Evolutionary conservation across 2,888 invertebrate species (phyloP), one percentile per base, ranked within the genome.

Genomic region (Buathra laborator): DNA sequence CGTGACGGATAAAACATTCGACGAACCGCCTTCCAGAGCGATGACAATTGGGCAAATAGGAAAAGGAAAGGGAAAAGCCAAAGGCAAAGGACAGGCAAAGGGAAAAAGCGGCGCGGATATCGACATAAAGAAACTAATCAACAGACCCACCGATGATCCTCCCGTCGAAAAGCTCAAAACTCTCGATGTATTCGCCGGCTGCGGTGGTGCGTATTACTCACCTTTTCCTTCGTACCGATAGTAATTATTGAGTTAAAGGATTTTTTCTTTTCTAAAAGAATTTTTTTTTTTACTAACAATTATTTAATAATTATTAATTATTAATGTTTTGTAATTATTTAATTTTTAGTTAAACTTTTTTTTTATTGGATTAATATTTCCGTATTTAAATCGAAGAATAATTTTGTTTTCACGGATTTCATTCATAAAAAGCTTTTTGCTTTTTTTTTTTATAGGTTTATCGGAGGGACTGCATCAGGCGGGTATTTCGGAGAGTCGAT

Each of bases 141-240:
- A 90, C 86, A 77, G 90, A 87, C 85, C 92, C 80, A 80, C 91
- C 83, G 89, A 93, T 81, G 91, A 93, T 91, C 94, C 94, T 10
- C 84, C 89, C 12, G 91, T 95, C 0, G 92, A 94, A 77, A 96
- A 96, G 44, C 91, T 98, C 79, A 94, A 95, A 86, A 96, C 96
- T 53, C 94, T 98, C 89, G 98, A 98, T 91, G 96, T 98, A 37
- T 98, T 98, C 93, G 97, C 98, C 85, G 98, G 98, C 0, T 98
- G 97, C 93, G 98, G 98, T 59, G 98, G 95, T 95, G 90, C 86
- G 86, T 83, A 48, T 62, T 86, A 53, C 53, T 64, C 72, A 3
- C 19, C 72, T 76, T 16, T 51, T 53, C 14, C 16, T 48, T 46
- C 37, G 37, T 9, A 37, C 0, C 37, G 7, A 37, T 7, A 5